phyloP scores from a whole-genome alignment of 2,113 vertebrate species.

The Sialia sialis region DNA sequence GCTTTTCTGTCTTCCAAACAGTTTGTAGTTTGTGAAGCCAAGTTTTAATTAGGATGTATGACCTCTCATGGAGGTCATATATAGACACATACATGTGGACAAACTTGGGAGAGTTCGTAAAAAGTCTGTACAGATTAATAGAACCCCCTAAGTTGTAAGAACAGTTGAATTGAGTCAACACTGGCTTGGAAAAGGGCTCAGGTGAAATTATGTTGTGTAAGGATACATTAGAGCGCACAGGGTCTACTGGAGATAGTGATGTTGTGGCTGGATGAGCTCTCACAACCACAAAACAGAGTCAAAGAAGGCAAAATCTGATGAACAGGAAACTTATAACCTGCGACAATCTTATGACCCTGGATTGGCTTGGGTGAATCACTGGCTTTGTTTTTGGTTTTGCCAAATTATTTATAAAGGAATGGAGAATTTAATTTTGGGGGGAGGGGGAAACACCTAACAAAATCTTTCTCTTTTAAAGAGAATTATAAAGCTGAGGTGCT shows the following conservation, averaged over 20 bases:
- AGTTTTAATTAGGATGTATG: fast-evolving
- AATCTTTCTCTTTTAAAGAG: background rate
- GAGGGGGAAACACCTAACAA: fast-evolving
- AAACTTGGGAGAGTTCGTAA: background rate
- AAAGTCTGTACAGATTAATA: background rate
- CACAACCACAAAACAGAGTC: background rate
- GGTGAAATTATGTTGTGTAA: background rate
- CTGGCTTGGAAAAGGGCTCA: background rate
- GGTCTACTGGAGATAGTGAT: background rate
- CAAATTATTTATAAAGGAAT: background rate
- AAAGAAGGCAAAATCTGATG: background rate
- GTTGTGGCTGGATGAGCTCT: background rate
- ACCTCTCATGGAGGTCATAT: background rate
- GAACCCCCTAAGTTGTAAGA: background rate
- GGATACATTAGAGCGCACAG: background rate
- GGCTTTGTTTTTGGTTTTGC: background rate
- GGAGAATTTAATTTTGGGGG: background rate
- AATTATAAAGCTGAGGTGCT: background rate
- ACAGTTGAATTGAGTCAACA: background rate
- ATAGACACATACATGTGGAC: background rate
- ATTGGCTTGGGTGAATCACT: background rate
- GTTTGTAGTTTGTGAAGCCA: background rate
- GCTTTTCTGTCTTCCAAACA: background rate
- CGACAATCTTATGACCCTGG: background rate
- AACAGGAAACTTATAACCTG: background rate